Conservation (phyloP, 2,888 invertebrate genomes). For the Microctonus brassicae region DNA sequence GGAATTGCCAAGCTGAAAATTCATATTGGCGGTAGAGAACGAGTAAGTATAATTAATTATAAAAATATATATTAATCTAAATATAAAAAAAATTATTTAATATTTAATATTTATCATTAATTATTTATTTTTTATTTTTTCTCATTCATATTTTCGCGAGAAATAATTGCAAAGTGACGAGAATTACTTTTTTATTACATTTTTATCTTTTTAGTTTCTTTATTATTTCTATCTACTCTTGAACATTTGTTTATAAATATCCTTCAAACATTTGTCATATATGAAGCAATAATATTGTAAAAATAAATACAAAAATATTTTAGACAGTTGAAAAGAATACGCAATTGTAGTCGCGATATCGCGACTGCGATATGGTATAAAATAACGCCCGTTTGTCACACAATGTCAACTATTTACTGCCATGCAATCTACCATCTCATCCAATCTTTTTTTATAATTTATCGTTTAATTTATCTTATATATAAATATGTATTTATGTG, state of each 20-base stretch:
- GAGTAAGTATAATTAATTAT: slow-evolving; percentile 72
- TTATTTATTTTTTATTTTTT: too few species aligned
- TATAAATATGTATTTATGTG: not conserved
- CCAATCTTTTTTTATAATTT: not conserved
- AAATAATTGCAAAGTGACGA: too few species aligned
- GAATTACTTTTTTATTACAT: too few species aligned
- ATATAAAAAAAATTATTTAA: too few species aligned
- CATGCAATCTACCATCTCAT: not conserved
- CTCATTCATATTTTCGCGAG: too few species aligned
- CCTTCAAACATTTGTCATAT: not conserved
- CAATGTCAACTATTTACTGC: not conserved
- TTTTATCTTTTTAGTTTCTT: not conserved
- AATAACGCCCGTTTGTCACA: slow-evolving; percentile 1
- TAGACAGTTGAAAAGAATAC: not conserved
- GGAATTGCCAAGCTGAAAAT: slow-evolving; percentile 87
- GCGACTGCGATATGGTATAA: not conserved
- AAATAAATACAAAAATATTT: not conserved
- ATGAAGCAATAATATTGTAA: not conserved
- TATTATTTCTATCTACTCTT: not conserved
- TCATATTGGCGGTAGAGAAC: slow-evolving; percentile 86
- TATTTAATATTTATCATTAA: too few species aligned
- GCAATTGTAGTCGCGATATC: not conserved
- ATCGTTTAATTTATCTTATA: not conserved
- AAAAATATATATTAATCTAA: not conserved
- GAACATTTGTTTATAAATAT: too few species aligned